Percentiles rank a stretch among this genome's conserved stretches.
phyloP scores from a whole-genome alignment of 2,113 vertebrate species.

The Nibea albiflora region DNA sequence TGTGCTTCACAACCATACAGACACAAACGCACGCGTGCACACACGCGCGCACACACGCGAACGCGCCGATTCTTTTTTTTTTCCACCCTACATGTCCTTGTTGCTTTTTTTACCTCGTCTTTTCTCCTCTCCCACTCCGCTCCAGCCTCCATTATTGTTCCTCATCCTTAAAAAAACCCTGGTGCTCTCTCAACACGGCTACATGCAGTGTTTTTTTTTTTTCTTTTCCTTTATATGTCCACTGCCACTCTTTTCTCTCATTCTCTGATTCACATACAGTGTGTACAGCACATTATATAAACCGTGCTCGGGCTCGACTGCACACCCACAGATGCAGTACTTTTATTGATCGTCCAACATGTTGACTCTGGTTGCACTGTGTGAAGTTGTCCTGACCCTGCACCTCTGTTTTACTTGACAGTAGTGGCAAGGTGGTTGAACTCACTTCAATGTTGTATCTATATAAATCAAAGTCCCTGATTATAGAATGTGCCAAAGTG shows the following conservation, averaged over 20 bases:
- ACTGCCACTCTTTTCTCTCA: background rate
- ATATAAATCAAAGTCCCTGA: background rate
- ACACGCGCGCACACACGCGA: background rate
- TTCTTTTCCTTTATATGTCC: background rate
- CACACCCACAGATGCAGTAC: background rate
- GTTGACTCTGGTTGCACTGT: background rate
- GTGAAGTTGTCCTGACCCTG: background rate
- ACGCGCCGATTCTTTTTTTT: background rate
- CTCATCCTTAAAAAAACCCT: background rate
- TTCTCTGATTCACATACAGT: constrained; percentile 14
- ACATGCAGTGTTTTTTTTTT: background rate
- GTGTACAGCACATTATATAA: background rate
- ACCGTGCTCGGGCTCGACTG: background rate
- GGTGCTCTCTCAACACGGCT: background rate
- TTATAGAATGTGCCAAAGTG: background rate
- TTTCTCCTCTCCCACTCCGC: constrained; percentile 17
- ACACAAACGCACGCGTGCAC: background rate
- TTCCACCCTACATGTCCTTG: constrained; percentile 3
- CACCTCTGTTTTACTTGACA: background rate
- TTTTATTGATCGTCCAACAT: background rate
- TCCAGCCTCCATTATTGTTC: constrained; percentile 1
- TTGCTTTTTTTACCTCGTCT: constrained; percentile 22
- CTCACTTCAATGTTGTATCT: background rate
- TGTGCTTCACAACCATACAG: constrained; percentile 1
- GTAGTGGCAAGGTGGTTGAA: background rate